These are phyloP conservation scores for Micromys minutus DNA, from an alignment of 2,113 vertebrate species.

Conservation along the genomic window DNA sequence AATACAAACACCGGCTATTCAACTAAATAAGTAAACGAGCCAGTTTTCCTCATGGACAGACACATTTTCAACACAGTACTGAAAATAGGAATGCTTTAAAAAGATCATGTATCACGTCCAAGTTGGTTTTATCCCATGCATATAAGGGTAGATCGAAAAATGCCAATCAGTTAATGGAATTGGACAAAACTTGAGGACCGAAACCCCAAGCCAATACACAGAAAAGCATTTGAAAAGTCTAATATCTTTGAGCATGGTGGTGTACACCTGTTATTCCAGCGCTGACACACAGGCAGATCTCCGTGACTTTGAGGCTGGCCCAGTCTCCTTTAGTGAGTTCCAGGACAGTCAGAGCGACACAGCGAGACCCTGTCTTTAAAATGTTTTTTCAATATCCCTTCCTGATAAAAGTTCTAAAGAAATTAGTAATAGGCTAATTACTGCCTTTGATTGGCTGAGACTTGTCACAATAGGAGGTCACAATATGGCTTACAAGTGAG, in stretches of 20 bases:
- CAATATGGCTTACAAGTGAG: not conserved
- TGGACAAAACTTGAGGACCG: not conserved
- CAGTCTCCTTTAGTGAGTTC: not conserved
- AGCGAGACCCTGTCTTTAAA: not conserved
- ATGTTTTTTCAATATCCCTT: not conserved
- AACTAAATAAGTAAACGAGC: not conserved
- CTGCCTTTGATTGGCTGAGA: not conserved
- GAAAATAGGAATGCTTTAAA: not conserved
- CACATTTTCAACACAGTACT: not conserved
- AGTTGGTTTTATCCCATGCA: not conserved
- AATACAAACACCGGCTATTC: not conserved
- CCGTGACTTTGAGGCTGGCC: not conserved
- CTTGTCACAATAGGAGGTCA: not conserved
- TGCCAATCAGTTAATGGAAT: not conserved
- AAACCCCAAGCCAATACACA: not conserved
- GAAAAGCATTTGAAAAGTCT: not conserved
- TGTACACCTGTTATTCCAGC: not conserved
- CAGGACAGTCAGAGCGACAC: not conserved
- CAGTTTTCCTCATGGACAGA: not conserved
- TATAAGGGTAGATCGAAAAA: not conserved
- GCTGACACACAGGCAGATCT: not conserved
- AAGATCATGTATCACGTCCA: not conserved
- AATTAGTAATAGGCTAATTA: not conserved
- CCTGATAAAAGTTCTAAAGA: not conserved
- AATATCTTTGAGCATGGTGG: not conserved